Conservation (phyloP, 2,888 invertebrate species). For the Synergus laeviventris region DNA sequence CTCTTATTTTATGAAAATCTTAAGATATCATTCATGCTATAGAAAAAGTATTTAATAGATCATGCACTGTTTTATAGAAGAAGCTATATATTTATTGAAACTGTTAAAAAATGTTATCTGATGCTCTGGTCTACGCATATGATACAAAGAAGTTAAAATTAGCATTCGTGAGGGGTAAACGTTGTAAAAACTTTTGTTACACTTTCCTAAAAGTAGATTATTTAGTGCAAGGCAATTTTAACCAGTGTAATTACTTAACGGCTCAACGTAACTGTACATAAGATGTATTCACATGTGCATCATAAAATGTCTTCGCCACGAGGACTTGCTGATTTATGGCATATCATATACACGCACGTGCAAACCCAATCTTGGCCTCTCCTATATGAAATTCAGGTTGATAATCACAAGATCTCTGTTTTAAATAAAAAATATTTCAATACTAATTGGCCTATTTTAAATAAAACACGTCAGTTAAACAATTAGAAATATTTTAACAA, state of each 20-base stretch:
- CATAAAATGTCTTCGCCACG: neutral
- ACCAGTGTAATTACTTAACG: constrained; percentile 7
- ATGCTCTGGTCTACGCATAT: neutral
- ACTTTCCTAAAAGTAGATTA: constrained; percentile 7
- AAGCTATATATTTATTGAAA: neutral
- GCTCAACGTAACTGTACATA: neutral
- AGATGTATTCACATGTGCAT: neutral
- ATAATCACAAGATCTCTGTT: neutral
- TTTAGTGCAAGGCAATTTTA: neutral
- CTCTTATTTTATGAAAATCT: neutral
- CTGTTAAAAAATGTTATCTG: neutral
- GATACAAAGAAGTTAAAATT: neutral
- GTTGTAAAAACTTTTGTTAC: constrained; percentile 7
- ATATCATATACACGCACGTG: neutral
- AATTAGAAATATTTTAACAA: too few relatives aligned
- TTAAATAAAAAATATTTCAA: neutral
- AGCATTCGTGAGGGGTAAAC: neutral
- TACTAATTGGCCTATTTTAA: neutral
- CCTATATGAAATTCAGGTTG: neutral
- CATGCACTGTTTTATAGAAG: neutral
- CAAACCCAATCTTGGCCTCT: neutral
- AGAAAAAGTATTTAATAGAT: neutral
- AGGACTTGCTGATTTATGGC: neutral
- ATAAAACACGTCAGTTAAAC: neutral
- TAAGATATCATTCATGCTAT: too few relatives aligned